These are phyloP conservation scores for Mylabris phalerata DNA, from an alignment of 1,140 invertebrate species.

Conservation along the genomic window DNA sequence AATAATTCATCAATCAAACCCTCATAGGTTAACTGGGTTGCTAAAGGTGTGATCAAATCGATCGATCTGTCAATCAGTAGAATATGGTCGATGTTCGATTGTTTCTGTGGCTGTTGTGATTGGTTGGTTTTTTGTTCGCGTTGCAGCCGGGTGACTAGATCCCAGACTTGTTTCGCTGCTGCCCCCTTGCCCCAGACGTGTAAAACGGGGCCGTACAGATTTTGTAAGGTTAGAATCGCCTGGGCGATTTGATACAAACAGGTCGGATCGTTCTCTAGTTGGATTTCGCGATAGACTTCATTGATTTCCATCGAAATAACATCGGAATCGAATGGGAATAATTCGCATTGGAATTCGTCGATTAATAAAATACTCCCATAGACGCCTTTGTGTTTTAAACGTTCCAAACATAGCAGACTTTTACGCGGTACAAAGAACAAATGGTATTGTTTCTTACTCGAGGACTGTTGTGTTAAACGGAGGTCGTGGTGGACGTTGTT, in stretches of 20 bases:
- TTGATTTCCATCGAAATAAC: constrained; percentile 87
- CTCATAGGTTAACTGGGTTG: constrained; percentile 95
- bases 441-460: constrained; percentile 58
- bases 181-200: constrained; percentile 86
- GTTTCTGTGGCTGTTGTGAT: neutral
- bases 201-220: constrained; percentile 82
- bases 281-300: constrained; percentile 73
- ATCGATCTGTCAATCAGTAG: constrained; percentile 63
- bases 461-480: constrained; percentile 22
- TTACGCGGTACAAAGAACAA: constrained; percentile 84
- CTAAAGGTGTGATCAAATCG: constrained; percentile 86
- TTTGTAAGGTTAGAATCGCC: constrained; percentile 78
- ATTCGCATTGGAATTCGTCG: constrained; percentile 79
- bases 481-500: constrained; percentile 68
- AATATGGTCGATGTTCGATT: constrained; percentile 73
- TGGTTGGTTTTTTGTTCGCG: constrained; percentile 50
- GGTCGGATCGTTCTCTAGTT: constrained; percentile 82
- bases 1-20: constrained; percentile 85
- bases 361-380: constrained; percentile 68
- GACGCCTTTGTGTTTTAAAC: constrained; percentile 74
- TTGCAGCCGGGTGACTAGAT: constrained; percentile 74
- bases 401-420: constrained; percentile 80
- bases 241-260: constrained; percentile 82
- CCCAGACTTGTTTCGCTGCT: constrained; percentile 81
- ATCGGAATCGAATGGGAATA: constrained; percentile 90